Evolutionary conservation across 1,140 invertebrate genomes (phyloP).

Genomic region (Bombus soroeensis): DNA sequence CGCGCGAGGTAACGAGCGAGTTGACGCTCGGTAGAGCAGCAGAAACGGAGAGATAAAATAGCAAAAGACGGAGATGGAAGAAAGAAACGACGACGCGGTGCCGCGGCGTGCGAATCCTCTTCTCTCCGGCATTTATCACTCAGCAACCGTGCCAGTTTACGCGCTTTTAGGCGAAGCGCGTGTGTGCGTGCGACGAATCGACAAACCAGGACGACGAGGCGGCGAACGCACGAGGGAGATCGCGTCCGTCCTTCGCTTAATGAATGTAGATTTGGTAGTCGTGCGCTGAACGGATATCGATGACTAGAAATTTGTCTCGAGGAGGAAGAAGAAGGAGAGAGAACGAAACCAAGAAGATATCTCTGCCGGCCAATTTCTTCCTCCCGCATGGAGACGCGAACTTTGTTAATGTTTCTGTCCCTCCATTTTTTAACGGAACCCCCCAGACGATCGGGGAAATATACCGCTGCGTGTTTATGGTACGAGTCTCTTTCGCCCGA

Average conservation of each 20-base stretch:
- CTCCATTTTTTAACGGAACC: constrained; percentile 29
- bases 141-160: constrained; percentile 65
- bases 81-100: neutral
- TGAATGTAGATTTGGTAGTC: constrained; percentile 64
- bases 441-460: neutral
- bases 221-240: constrained; percentile 23
- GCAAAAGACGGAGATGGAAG: neutral
- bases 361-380: constrained; percentile 36
- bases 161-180: constrained; percentile 58
- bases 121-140: constrained; percentile 64
- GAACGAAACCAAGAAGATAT: neutral
- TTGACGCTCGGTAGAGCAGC: constrained; percentile 36
- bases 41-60: neutral
- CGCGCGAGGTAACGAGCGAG: constrained; percentile 58
- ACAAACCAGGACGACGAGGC: neutral
- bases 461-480: neutral
- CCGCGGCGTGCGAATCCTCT: constrained; percentile 54
- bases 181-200: constrained; percentile 43
- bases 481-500: neutral
- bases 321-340: neutral
- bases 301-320: constrained; percentile 62
- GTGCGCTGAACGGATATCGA: constrained; percentile 54
- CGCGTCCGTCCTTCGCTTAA: constrained; percentile 53
- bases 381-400: constrained; percentile 8
- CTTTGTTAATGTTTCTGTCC: constrained; percentile 41